Conservation (phyloP, 2,888 invertebrate genomes). For the Suillia variegata region DNA sequence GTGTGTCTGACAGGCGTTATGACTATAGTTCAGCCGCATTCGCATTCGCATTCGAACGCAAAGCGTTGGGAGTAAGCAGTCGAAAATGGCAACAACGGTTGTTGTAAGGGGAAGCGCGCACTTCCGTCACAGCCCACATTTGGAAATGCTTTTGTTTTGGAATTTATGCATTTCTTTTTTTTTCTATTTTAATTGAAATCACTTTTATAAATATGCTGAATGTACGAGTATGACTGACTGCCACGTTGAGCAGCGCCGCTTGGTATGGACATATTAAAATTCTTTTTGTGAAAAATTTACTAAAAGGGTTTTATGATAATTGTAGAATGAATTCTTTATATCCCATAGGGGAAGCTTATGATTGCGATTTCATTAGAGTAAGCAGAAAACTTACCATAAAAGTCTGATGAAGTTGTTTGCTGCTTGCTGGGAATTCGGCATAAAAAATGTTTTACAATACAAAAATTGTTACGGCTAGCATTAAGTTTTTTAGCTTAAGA, state of each 20-base stretch:
- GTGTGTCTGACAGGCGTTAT: constrained; percentile 4
- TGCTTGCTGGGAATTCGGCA: no score
- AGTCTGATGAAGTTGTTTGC: no score
- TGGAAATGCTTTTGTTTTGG: neutral
- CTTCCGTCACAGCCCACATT: neutral
- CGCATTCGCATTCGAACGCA: neutral
- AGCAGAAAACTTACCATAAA: no score
- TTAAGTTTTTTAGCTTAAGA: no score
- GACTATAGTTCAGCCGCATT: neutral
- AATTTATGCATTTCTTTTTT: neutral
- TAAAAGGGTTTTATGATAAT: no score
- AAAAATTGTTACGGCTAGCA: no score
- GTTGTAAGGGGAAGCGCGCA: no score
- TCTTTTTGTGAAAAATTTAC: neutral
- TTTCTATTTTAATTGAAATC: neutral
- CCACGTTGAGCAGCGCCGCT: no score
- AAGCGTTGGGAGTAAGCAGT: neutral
- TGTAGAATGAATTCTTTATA: neutral
- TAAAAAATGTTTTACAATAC: no score
- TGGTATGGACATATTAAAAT: neutral
- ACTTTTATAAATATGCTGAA: no score
- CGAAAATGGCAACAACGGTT: neutral
- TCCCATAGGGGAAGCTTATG: neutral
- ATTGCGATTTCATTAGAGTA: no score
- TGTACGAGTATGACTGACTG: no score